Evolutionary conservation across 2,888 invertebrate species (phyloP).

Genomic region (Calameuta pallipes): DNA sequence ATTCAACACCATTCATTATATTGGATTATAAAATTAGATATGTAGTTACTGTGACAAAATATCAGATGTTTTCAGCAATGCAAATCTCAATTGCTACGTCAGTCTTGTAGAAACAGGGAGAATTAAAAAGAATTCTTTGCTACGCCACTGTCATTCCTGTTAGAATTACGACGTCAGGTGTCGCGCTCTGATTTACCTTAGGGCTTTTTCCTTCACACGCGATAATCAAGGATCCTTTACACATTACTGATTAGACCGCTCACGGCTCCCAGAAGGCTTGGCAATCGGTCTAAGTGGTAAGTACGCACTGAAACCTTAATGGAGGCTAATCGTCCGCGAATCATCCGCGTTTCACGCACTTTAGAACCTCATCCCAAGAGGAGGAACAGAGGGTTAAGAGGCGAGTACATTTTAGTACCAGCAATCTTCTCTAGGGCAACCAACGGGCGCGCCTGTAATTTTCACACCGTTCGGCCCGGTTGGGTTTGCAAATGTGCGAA

Average conservation of each 20-base stretch:
- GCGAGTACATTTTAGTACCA: slow-evolving; percentile 42
- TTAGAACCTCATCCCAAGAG: slow-evolving; percentile 17
- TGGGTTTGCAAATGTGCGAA: slow-evolving; percentile 59
- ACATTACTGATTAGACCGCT: slow-evolving; percentile 26
- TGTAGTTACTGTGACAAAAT: background rate
- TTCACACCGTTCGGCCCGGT: slow-evolving; percentile 58
- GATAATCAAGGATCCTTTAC: slow-evolving; percentile 27
- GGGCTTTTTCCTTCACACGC: background rate
- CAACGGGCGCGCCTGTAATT: slow-evolving; percentile 52
- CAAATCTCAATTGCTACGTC: background rate
- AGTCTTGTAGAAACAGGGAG: background rate
- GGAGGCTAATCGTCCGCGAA: slow-evolving; percentile 52
- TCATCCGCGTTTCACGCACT: slow-evolving; percentile 45
- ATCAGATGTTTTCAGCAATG: background rate
- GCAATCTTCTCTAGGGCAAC: slow-evolving; percentile 44
- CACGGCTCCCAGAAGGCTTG: slow-evolving; percentile 28
- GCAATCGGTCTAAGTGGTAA: slow-evolving; percentile 53
- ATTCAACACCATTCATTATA: background rate
- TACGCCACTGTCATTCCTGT: background rate
- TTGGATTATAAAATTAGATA: background rate
- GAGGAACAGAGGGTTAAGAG: background rate
- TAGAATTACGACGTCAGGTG: background rate
- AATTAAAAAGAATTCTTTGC: background rate
- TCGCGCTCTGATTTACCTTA: background rate
- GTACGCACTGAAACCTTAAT: slow-evolving; percentile 48